These are phyloP conservation scores for Dendroctonus ponderosae DNA, from an alignment of 1,140 invertebrate genomes.

Conservation along the genomic window DNA sequence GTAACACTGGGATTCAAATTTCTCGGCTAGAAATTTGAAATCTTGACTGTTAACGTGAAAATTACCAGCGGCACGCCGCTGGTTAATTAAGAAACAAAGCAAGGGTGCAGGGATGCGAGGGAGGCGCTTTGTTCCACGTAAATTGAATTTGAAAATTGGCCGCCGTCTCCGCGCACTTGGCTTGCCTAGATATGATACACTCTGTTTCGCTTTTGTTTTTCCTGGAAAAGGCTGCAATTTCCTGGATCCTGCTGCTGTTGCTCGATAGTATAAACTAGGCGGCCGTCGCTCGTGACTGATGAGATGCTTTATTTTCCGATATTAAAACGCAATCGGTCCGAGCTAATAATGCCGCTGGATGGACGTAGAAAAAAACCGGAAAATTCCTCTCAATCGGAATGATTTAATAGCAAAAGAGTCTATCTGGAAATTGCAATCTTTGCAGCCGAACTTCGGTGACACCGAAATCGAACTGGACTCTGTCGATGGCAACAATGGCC, in stretches of 20 bases:
- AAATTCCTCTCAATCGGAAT: conserved; percentile 7
- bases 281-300: neutral
- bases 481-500: conserved; percentile 45
- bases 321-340: too few species aligned
- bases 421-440: conserved; percentile 45
- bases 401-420: conserved; percentile 32
- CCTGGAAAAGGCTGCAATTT: neutral
- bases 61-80: conserved; percentile 1
- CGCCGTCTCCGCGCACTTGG: conserved; percentile 38
- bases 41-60: neutral
- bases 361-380: neutral
- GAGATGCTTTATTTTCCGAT: neutral
- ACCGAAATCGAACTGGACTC: conserved; percentile 29
- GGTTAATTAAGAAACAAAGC: conserved; percentile 29
- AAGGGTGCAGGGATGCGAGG: conserved; percentile 25
- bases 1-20: too few species aligned
- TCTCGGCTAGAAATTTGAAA: neutral
- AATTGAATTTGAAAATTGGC: conserved; percentile 51
- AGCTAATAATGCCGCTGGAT: neutral
- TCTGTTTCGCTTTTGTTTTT: conserved; percentile 38
- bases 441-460: conserved; percentile 20
- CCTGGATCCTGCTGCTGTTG: neutral
- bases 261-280: too few species aligned
- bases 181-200: conserved; percentile 44
- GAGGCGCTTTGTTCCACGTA: conserved; percentile 47